These are phyloP conservation scores for Nymphalis urticae DNA, from an alignment of 2,888 invertebrate species.

Conservation along the genomic window DNA sequence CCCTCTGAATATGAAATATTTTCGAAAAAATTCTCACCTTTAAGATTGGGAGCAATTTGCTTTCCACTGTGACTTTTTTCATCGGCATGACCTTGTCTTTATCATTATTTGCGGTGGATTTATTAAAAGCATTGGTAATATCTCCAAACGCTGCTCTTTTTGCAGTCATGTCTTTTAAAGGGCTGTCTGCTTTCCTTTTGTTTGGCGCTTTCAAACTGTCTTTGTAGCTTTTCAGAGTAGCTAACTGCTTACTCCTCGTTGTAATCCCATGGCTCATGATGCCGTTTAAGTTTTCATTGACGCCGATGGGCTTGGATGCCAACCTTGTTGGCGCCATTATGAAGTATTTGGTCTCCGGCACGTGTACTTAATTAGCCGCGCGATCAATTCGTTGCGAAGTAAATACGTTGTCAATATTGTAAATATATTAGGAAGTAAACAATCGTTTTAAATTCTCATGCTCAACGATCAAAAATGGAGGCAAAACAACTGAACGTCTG, in stretches of 20 bases:
- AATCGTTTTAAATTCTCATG: slow-evolving; percentile 58
- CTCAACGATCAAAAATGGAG: slow-evolving; percentile 76
- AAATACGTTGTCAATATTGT: slow-evolving; percentile 26
- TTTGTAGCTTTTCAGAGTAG: slow-evolving; percentile 73
- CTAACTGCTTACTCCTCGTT: slow-evolving; percentile 83
- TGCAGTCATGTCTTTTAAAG: slow-evolving; percentile 86
- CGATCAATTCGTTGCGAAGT: slow-evolving; percentile 4
- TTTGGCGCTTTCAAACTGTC: slow-evolving; percentile 77
- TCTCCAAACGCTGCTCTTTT: slow-evolving; percentile 94
- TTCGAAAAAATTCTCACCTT: slow-evolving; percentile 56
- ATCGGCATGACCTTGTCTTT: slow-evolving; percentile 66
- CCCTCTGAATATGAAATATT: slow-evolving; percentile 43
- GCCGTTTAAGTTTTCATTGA: slow-evolving; percentile 71
- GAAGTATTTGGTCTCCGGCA: slow-evolving; percentile 57
- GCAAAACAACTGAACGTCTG: slow-evolving; percentile 77
- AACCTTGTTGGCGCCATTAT: slow-evolving; percentile 85
- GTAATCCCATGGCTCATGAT: slow-evolving; percentile 78
- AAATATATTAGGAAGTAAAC: slow-evolving; percentile 46
- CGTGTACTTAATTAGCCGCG: slow-evolving; percentile 44
- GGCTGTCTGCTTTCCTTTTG: slow-evolving; percentile 92
- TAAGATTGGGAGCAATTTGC: slow-evolving; percentile 72
- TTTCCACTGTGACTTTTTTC: slow-evolving; percentile 78
- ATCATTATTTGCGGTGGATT: slow-evolving; percentile 63
- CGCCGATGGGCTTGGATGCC: slow-evolving; percentile 76
- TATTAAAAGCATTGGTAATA: slow-evolving; percentile 87